Evolutionary conservation across 2,113 vertebrate species (phyloP), one percentile per base, ranked within the genome.

Genomic region (Trachemys scripta): DNA sequence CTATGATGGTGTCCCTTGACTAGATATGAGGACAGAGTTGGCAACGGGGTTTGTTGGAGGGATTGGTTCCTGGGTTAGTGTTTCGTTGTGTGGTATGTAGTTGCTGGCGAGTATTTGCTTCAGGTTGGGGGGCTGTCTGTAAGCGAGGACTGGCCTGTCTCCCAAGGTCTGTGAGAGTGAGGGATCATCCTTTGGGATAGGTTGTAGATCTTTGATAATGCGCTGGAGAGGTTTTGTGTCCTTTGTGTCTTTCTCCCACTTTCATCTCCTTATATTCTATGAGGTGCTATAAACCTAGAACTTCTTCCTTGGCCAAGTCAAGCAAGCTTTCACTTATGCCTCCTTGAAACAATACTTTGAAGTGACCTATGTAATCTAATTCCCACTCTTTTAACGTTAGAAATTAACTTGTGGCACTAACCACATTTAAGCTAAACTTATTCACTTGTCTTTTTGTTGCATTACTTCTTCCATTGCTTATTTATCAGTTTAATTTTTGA

Each of bases 301-400:
- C 79, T 12, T 86, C 87, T 96, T 91, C 92, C 95, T 7, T 82
- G 90, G 85, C 49, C 90, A 81, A 94, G 92, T 96, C 85, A 88
- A 96, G 89, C 79, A 91, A 94, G 95, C 95, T 96, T 95, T 78
- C 8, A 1, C 50, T 93, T 90, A 82, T 86, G 84, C 14, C n/a
- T 75, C n/a, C 38, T 75, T 75, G 20, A 75, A 75, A 75, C 38
- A 75, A 54, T 50, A 79, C 85, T 92, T 93, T 85, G 45, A 29
- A 90, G 85, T 90, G 90, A 85, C 81, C 84, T 88, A 92, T 91
- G 95, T 96, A 97, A 93, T 57, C 76, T 95, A n/a, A 25, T 38
- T 90, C 80, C 14, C 53, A 49, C 1, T 17, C 89, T 93, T 84
- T 96, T 65, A 88, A 47, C 83, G 76, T 93, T 88, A 95, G 85